phyloP scores from a whole-genome alignment of 2,113 vertebrate genomes.

The Syngnathoides biaculeatus region DNA sequence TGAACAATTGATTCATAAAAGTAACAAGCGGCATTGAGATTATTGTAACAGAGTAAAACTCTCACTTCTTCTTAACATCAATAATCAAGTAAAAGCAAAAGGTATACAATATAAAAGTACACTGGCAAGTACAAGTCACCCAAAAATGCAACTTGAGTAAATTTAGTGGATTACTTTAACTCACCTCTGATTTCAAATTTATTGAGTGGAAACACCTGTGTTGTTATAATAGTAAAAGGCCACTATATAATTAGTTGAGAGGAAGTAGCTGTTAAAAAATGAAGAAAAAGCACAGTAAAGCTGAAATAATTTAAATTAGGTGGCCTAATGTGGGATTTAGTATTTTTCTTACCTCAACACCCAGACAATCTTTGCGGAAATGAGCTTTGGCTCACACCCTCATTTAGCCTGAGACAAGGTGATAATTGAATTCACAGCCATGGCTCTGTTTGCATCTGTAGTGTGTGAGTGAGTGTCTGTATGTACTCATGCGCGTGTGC shows the following conservation, averaged over 20 bases:
- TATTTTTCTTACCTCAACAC: slow-evolving; percentile 8
- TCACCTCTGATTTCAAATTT: not conserved
- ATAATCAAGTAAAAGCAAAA: too few relatives aligned
- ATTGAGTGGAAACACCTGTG: not conserved
- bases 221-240: not conserved
- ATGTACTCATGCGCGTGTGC: slow-evolving; percentile 9
- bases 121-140: too few relatives aligned
- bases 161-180: too few relatives aligned
- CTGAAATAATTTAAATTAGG: slow-evolving; percentile 28
- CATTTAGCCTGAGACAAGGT: slow-evolving; percentile 86
- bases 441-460: slow-evolving; percentile 60
- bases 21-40: too few relatives aligned
- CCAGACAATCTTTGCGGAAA: slow-evolving; percentile 70
- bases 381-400: slow-evolving; percentile 77
- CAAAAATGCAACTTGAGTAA: too few relatives aligned
- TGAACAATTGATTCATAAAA: too few relatives aligned
- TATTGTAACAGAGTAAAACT: too few relatives aligned
- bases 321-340: slow-evolving; percentile 7
- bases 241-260: not conserved
- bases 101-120: too few relatives aligned
- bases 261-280: not conserved
- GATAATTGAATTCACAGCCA: slow-evolving; percentile 88
- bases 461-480: slow-evolving; percentile 22
- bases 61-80: too few relatives aligned
- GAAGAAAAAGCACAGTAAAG: slow-evolving; percentile 2